Conservation (phyloP, 2,113 vertebrate genomes). For the Anas platyrhynchos region DNA sequence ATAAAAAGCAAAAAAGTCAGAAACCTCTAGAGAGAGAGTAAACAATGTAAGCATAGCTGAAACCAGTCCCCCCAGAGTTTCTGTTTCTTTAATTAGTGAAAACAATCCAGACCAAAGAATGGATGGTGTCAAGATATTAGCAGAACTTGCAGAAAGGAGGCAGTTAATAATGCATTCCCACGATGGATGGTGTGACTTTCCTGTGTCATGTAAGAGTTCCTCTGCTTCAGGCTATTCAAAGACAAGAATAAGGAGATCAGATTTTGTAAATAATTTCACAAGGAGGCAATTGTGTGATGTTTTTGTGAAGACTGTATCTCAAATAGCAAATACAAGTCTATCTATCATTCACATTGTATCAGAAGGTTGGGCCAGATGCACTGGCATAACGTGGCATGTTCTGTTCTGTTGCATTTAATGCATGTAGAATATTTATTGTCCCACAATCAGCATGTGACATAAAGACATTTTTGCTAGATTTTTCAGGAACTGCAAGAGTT, state of each 20-base stretch:
- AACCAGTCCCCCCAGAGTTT: neutral
- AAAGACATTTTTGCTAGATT: neutral
- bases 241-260: neutral
- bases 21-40: neutral
- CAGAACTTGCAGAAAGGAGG: neutral
- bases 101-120: neutral
- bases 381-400: neutral
- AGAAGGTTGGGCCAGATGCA: neutral
- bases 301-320: neutral
- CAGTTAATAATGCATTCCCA: neutral
- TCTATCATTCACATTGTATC: neutral
- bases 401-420: neutral
- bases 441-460: neutral
- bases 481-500: neutral
- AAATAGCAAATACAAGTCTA: neutral
- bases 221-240: neutral
- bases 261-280: neutral
- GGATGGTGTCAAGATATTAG: neutral
- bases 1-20: neutral
- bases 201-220: no score
- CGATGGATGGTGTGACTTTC: neutral
- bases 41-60: neutral
- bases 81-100: neutral
- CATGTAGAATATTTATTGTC: neutral
- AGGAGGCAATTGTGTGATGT: neutral